Evolutionary conservation across 2,113 vertebrate genomes (phyloP).

Genomic region (Myotis davidii): DNA sequence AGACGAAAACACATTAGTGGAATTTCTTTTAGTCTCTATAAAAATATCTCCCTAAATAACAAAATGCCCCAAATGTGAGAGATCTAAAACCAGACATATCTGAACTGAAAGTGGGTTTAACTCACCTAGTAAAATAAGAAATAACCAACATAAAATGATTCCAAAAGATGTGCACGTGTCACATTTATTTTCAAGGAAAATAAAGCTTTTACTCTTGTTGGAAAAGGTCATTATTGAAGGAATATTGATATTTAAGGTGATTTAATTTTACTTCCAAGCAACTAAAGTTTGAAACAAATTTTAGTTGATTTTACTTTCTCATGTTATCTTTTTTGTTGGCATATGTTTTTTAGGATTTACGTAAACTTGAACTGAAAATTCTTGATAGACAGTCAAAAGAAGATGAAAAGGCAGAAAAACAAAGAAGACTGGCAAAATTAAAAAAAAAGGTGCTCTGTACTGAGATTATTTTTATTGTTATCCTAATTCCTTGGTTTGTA

Average conservation of each 20-base stretch:
- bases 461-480: constrained; percentile 40
- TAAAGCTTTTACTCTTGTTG: not conserved
- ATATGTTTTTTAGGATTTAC: constrained; percentile 87
- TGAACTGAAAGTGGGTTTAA: constrained; percentile 12
- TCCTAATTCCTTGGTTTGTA: constrained; percentile 8
- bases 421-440: constrained; percentile 86
- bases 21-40: not conserved
- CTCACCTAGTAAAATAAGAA: not conserved
- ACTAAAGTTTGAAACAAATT: constrained; percentile 32
- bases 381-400: constrained; percentile 87
- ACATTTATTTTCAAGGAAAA: not conserved
- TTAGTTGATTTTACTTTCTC: not conserved
- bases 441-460: constrained; percentile 89
- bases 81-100: not conserved
- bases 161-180: not conserved
- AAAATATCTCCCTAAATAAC: constrained; percentile 10
- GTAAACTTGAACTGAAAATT: constrained; percentile 87
- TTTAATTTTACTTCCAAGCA: constrained; percentile 44
- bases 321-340: constrained; percentile 17
- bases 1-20: not conserved
- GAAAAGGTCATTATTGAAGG: not conserved
- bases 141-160: not conserved
- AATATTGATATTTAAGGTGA: constrained; percentile 5
- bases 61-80: not conserved
- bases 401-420: constrained; percentile 86